Percentiles rank a stretch among this genome's conserved stretches.
These are phyloP conservation scores for Mustelus asterias DNA, from an alignment of 2,113 vertebrate species.

Conservation along the genomic window DNA sequence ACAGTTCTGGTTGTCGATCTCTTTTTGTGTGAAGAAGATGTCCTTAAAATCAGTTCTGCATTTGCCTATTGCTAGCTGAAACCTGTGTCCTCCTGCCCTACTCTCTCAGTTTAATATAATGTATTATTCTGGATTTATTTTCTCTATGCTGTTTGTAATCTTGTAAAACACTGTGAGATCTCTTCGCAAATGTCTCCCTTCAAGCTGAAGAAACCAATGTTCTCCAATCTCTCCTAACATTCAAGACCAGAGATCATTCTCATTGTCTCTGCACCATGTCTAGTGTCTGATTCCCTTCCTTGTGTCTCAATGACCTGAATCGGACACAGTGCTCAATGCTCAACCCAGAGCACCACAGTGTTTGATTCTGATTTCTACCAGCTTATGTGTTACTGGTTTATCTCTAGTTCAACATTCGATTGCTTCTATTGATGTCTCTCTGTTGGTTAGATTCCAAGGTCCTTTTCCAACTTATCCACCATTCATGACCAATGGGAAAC, in stretches of 20 bases:
- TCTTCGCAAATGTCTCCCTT: neutral
- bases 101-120: too few species aligned
- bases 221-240: too few species aligned
- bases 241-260: neutral
- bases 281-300: neutral
- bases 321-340: neutral
- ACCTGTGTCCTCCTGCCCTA: too few species aligned
- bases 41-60: too few species aligned
- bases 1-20: too few species aligned
- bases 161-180: too few species aligned
- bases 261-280: neutral
- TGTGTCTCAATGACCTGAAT: neutral
- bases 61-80: too few species aligned
- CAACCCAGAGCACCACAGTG: neutral
- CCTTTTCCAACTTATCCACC: neutral
- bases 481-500: too few species aligned
- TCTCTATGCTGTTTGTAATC: too few species aligned
- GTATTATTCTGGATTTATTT: too few species aligned
- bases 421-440: neutral
- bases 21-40: too few species aligned
- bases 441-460: neutral
- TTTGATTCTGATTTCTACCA: neutral
- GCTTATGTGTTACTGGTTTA: neutral
- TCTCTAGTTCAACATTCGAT: neutral
- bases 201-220: neutral